Percentiles rank a stretch among this genome's conserved stretches.
Conservation (phyloP, 2,113 vertebrate species). For the Donacobius atricapilla region DNA sequence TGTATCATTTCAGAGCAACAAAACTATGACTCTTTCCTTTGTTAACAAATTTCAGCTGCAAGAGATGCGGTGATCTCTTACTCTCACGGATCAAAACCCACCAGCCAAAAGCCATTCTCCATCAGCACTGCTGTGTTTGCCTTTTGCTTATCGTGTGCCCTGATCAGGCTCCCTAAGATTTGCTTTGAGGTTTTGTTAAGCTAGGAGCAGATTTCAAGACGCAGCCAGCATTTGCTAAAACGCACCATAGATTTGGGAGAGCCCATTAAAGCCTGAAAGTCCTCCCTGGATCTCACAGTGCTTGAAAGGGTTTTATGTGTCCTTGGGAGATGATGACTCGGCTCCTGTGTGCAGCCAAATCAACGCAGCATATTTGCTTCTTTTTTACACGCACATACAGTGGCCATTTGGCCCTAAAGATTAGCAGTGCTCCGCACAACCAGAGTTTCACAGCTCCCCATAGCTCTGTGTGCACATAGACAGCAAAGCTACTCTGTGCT, state of each 20-base stretch:
- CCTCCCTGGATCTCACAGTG: background rate
- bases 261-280: background rate
- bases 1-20: background rate
- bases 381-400: background rate
- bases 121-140: background rate
- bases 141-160: background rate
- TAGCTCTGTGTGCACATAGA: background rate
- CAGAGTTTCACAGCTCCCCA: background rate
- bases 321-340: background rate
- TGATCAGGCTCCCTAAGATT: background rate
- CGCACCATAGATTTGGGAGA: background rate
- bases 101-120: background rate
- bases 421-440: background rate
- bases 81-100: background rate
- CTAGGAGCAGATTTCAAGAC: background rate
- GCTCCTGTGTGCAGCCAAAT: background rate
- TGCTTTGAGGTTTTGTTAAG: background rate
- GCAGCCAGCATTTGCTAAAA: background rate
- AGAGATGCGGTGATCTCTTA: background rate
- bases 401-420: background rate
- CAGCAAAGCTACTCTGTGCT: background rate
- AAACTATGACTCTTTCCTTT: background rate
- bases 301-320: background rate
- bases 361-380: background rate
- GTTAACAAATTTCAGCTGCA: background rate